phyloP scores from a whole-genome alignment of 35 echinoderm and acorn worm species.

The Diadema setosum region DNA sequence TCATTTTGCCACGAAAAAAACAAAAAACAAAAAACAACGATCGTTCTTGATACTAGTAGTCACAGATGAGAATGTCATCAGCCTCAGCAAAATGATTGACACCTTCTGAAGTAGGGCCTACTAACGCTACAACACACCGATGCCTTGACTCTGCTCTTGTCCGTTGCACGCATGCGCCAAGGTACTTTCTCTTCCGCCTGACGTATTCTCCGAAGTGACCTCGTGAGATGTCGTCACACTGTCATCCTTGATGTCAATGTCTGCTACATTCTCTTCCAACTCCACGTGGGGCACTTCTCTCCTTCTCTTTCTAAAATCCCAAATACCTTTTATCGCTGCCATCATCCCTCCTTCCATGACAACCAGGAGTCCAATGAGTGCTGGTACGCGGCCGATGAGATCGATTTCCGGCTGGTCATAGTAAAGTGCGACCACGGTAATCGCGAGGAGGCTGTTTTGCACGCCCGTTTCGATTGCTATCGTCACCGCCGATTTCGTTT shows the following conservation, averaged over 20 bases:
- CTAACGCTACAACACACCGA: no score
- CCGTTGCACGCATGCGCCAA: no score
- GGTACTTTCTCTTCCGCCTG: no score
- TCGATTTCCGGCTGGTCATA: conserved; percentile 50
- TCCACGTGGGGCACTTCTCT: not conserved
- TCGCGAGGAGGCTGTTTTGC: conserved; percentile 63
- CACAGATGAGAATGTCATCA: no score
- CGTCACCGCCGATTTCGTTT: conserved; percentile 37
- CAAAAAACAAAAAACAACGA: no score
- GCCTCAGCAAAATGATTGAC: no score
- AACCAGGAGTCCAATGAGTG: conserved; percentile 27
- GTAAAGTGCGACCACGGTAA: conserved; percentile 27
- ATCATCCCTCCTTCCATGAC: conserved; percentile 18
- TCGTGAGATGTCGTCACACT: not conserved
- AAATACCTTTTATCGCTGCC: not conserved
- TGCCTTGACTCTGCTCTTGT: no score
- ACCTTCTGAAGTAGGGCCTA: no score
- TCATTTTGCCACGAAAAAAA: no score
- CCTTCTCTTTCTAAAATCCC: not conserved
- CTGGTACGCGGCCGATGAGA: conserved; percentile 31
- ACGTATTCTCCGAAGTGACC: no score
- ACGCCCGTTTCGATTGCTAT: conserved; percentile 58
- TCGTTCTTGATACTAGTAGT: no score
- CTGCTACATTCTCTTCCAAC: not conserved
- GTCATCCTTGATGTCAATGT: not conserved